Conservation (phyloP, 1,140 invertebrate genomes). For the Hyposmocoma kahamanoa region DNA sequence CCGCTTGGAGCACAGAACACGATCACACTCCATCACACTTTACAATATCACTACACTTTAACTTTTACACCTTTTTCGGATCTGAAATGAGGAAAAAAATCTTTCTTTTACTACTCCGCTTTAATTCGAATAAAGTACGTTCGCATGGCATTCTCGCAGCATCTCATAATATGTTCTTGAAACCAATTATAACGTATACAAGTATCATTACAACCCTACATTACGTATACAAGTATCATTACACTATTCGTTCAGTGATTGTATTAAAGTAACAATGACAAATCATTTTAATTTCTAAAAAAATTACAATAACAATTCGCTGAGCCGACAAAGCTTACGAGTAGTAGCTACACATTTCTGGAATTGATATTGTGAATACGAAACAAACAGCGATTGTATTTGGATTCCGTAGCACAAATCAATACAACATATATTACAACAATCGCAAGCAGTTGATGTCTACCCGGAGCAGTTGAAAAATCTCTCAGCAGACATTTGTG, state of each 20-base stretch:
- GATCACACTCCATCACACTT: conserved; percentile 46
- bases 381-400: too few species aligned
- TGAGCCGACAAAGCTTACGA: too few species aligned
- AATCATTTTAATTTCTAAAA: too few species aligned
- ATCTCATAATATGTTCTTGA: too few species aligned
- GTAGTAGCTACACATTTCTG: too few species aligned
- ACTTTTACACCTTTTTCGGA: conserved; percentile 29
- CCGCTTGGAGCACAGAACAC: conserved; percentile 32
- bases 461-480: neutral
- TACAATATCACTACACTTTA: conserved; percentile 21
- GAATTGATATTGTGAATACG: too few species aligned
- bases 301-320: too few species aligned
- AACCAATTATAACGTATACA: too few species aligned
- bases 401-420: neutral
- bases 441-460: conserved; percentile 2
- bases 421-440: neutral
- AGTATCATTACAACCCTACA: too few species aligned
- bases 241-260: too few species aligned
- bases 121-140: conserved; percentile 13
- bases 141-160: conserved; percentile 25
- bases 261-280: too few species aligned
- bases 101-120: conserved; percentile 26
- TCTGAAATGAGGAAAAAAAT: conserved; percentile 55
- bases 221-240: too few species aligned
- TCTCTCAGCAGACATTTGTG: neutral